phyloP scores from a whole-genome alignment of 2,113 vertebrate species.

The Leuciscus idus region DNA sequence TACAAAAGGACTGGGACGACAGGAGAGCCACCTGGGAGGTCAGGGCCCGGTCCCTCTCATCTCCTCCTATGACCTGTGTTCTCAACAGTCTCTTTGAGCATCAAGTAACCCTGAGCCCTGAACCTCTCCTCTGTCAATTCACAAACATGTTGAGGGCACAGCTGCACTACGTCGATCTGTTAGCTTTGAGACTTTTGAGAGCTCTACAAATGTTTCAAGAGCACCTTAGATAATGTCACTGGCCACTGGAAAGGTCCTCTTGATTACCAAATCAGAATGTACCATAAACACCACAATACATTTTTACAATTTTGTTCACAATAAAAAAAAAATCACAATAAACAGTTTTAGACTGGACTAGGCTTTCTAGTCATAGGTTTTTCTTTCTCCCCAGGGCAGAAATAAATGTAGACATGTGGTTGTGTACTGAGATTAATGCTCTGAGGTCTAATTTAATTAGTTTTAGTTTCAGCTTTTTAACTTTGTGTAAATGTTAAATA shows the following conservation, averaged over 20 bases:
- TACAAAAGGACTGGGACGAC: slow-evolving; percentile 42
- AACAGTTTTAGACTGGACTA: not conserved
- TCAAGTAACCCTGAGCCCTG: slow-evolving; percentile 60
- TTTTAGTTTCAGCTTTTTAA: too few relatives aligned
- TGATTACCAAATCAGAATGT: not conserved
- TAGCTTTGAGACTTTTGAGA: slow-evolving; percentile 8
- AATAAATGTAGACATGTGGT: too few relatives aligned
- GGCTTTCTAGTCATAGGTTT: too few relatives aligned
- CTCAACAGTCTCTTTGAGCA: slow-evolving; percentile 59
- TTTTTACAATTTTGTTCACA: too few relatives aligned
- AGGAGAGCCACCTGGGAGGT: slow-evolving; percentile 44
- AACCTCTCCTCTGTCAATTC: slow-evolving; percentile 57
- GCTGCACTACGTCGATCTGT: slow-evolving; percentile 41
- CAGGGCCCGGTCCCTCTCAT: slow-evolving; percentile 56
- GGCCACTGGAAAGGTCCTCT: not conserved
- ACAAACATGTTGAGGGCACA: slow-evolving; percentile 34
- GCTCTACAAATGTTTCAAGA: slow-evolving; percentile 16
- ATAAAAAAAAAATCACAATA: too few relatives aligned
- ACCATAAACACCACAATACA: not conserved
- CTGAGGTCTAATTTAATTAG: too few relatives aligned
- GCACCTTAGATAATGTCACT: not conserved
- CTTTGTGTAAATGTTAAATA: not conserved
- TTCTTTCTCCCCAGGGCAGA: too few relatives aligned
- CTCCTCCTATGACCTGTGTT: slow-evolving; percentile 53
- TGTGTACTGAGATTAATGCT: too few relatives aligned